Conservation (phyloP, 2,888 invertebrate genomes). For the Branchellion lobata region DNA sequence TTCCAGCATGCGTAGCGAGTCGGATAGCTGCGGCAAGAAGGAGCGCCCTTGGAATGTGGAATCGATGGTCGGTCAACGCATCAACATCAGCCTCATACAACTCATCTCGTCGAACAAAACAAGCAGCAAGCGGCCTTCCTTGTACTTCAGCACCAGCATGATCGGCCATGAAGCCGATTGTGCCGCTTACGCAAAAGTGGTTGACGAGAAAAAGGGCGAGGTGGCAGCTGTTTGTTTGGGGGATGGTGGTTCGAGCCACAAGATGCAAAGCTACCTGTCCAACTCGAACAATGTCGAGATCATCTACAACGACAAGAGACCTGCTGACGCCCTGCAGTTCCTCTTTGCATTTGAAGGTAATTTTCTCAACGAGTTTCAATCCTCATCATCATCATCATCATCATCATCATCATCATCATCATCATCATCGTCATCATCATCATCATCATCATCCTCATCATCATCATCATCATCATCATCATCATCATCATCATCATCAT, state of each 20-base stretch:
- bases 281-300: constrained; percentile 4
- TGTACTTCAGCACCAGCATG: neutral
- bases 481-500: constrained; percentile 33
- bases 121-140: neutral
- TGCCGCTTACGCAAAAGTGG: neutral
- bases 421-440: constrained; percentile 2
- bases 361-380: too few relatives aligned
- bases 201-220: neutral
- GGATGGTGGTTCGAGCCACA: too few relatives aligned
- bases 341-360: constrained; percentile 5
- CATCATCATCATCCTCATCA: constrained; percentile 32
- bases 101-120: neutral
- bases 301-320: neutral
- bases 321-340: neutral
- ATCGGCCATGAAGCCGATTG: neutral
- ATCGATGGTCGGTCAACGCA: too few relatives aligned
- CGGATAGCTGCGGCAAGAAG: too few relatives aligned
- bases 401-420: constrained; percentile 15
- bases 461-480: constrained; percentile 26
- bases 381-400: constrained; percentile 19
- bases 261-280: neutral
- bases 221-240: neutral
- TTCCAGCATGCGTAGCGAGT: too few relatives aligned
- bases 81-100: constrained; percentile 28
- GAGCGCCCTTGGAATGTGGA: too few relatives aligned